A percentile compares a stretch with the other conserved stretches of the same genome.
Conservation (phyloP, 2,113 vertebrate genomes). For the Mus musculus region GRCm39 chr4:94918001-94918500, state of each 20-base stretch:
- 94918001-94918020: background rate
- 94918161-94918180: background rate
- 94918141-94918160: background rate
- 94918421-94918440: background rate
- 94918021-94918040: background rate
- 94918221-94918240: background rate
- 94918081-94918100: background rate
- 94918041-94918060: background rate
- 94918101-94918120: background rate
- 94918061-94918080: background rate
- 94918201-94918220: background rate
- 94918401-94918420: background rate
- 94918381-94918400: background rate
- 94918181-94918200: constrained; percentile 11
- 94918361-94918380: background rate
- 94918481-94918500: background rate
- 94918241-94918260: background rate
- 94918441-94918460: background rate
- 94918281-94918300: background rate
- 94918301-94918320: background rate
- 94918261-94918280: constrained; percentile 16
- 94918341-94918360: background rate
- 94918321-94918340: background rate
- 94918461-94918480: background rate
- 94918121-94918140: background rate